Evolutionary conservation across 2,888 invertebrate species (phyloP), one percentile per base, ranked within the genome.

Genomic region (Zele albiditarsus): DNA sequence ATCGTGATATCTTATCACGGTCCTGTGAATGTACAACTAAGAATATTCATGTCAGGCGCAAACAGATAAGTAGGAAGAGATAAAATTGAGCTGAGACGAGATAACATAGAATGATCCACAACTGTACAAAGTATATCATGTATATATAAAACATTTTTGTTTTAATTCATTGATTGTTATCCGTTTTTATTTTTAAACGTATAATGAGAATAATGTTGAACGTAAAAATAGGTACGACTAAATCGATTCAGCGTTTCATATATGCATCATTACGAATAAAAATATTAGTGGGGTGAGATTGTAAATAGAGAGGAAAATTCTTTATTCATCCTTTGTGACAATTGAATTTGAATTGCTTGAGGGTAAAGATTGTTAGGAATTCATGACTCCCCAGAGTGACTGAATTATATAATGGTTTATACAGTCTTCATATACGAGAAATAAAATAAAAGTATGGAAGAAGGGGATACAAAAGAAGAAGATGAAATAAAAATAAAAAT

Each of bases 31-130:
- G 62, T 63, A 77, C 72, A 66, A 33, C 75, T 75, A 67, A 76
- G 78, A 80, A 80, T 82, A 82, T 83, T 84, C 82, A 83, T 80
- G 76, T 77, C 78, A 72, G 67, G 74, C 73, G 81, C 80, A 84
- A 83, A 83, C 82, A 84, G 82, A 84, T 81, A 82, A 80, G 66
- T 73, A 65, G 10, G 62, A 20, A 53, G 3, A 81, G 81, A 84
- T 82, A 82, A 82, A 76, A 73, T 70, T 75, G 71, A 63, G 66
- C 69, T 53, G 73, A 73, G 58, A 68, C 66, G 63, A 65, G 74
- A 76, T 74, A 78, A 68, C 27, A 69, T 71, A 28, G 58, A 60
- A 27, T 62, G 31, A 63, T 63, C 63, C 33, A 38, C 33, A 33
- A 53, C 14, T 33, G 53, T 5, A 31, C 10, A 53, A 33, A 57